A percentile compares a stretch with the other conserved stretches of the same genome.
Evolutionary conservation across 2,113 vertebrate genomes (phyloP).

Genomic region (Aspidoscelis tigris): DNA sequence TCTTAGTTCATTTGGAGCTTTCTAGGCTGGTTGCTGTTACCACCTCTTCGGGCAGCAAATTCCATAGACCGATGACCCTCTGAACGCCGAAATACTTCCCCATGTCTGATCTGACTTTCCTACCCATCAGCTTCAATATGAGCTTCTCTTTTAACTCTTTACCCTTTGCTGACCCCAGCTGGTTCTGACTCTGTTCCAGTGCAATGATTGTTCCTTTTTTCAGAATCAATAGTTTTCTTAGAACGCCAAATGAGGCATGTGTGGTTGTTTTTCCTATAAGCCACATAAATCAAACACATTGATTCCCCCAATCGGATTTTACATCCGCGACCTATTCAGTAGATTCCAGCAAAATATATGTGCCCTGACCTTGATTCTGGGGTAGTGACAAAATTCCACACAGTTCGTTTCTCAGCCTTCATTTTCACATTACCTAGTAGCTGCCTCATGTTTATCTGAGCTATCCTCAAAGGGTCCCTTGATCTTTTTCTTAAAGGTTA

Average conservation of each 20-base stretch:
- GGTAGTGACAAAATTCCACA: slow-evolving; percentile 4
- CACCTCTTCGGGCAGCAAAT: too few species aligned
- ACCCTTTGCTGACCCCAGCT: slow-evolving; percentile 75
- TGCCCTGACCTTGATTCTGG: slow-evolving; percentile 47
- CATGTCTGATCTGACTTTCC: too few species aligned
- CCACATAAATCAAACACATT: slow-evolving; percentile 51
- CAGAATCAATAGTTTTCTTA: slow-evolving; percentile 48
- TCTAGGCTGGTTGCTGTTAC: too few species aligned
- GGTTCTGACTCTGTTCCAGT: slow-evolving; percentile 56
- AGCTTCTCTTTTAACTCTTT: slow-evolving; percentile 60
- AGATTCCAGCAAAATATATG: slow-evolving; percentile 48
- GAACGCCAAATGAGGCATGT: slow-evolving; percentile 38
- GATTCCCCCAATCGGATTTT: slow-evolving; percentile 45
- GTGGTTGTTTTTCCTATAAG: slow-evolving; percentile 39
- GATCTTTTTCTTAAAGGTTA: slow-evolving; percentile 29
- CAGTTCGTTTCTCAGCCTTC: slow-evolving; percentile 31
- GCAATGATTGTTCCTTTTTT: slow-evolving; percentile 52
- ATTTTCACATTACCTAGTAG: not conserved
- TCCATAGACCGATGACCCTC: too few species aligned
- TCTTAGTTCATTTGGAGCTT: too few species aligned
- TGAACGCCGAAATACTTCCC: too few species aligned
- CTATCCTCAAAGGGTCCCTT: slow-evolving; percentile 19
- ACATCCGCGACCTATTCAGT: slow-evolving; percentile 55
- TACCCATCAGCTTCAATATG: not conserved
- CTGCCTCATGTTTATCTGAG: slow-evolving; percentile 9